Conservation (phyloP, 2,888 invertebrate genomes). For the Calameuta filiformis region DNA sequence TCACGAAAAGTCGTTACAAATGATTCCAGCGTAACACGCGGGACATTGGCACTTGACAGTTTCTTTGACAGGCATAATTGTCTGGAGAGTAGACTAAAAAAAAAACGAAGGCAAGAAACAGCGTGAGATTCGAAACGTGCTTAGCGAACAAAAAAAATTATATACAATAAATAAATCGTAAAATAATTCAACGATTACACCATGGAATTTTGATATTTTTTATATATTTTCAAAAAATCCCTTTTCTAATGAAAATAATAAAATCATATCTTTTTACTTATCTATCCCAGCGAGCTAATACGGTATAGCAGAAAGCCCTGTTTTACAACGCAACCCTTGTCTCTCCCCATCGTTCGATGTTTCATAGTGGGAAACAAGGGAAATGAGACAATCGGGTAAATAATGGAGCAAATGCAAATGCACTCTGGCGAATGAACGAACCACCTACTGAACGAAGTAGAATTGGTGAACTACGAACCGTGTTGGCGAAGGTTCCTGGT, state of each 20-base stretch:
- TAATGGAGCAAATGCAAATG: constrained; percentile 56
- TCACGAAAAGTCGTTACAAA: constrained; percentile 1
- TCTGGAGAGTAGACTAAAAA: not conserved
- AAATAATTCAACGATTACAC: not conserved
- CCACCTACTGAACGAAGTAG: not conserved
- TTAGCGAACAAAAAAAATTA: not conserved
- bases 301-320: not conserved
- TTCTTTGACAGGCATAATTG: not conserved
- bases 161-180: not conserved
- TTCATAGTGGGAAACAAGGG: constrained; percentile 33
- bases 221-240: not conserved
- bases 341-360: not conserved
- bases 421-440: constrained; percentile 40
- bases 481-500: not conserved
- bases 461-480: not conserved
- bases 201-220: no score
- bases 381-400: constrained; percentile 51
- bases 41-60: not conserved
- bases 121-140: not conserved
- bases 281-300: not conserved
- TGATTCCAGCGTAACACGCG: not conserved
- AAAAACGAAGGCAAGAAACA: not conserved
- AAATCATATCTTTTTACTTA: not conserved
- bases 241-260: not conserved
- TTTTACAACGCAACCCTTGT: not conserved